A percentile compares a stretch with the other conserved stretches of the same genome.
Evolutionary conservation across 2,888 invertebrate species (phyloP).

Genomic region (Embidobia sp.): DNA sequence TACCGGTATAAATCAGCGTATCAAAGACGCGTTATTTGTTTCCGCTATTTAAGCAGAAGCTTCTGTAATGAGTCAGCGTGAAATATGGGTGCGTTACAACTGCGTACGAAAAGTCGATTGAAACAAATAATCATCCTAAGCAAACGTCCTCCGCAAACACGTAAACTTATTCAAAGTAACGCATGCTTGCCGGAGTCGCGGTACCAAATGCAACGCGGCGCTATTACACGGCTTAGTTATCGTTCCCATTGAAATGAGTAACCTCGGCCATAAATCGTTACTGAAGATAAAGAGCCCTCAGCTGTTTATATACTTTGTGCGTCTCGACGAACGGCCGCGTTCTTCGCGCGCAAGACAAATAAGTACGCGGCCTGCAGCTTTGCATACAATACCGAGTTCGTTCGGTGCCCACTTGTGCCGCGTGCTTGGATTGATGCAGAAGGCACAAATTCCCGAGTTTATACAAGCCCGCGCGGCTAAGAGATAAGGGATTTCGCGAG

Average conservation of each 20-base stretch:
- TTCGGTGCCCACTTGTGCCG: slow-evolving; percentile 35
- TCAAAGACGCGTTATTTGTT: slow-evolving; percentile 38
- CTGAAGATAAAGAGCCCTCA: slow-evolving; percentile 72
- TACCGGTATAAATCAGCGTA: slow-evolving; percentile 20
- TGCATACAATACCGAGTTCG: slow-evolving; percentile 54
- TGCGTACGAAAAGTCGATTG: slow-evolving; percentile 42
- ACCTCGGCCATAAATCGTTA: slow-evolving; percentile 61
- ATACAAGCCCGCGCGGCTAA: slow-evolving; percentile 67
- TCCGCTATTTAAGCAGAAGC: slow-evolving; percentile 22
- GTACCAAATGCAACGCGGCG: slow-evolving; percentile 35
- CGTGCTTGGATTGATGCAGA: slow-evolving; percentile 49
- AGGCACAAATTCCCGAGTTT: slow-evolving; percentile 54
- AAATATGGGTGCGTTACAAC: slow-evolving; percentile 23
- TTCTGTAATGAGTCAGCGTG: slow-evolving; percentile 3
- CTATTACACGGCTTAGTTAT: slow-evolving; percentile 57
- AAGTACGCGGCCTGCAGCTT: slow-evolving; percentile 52
- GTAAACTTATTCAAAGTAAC: slow-evolving; percentile 57
- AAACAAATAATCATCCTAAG: slow-evolving; percentile 47
- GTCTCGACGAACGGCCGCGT: slow-evolving; percentile 41
- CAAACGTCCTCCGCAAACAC: slow-evolving; percentile 40
- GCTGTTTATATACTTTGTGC: slow-evolving; percentile 76
- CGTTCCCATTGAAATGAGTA: slow-evolving; percentile 60
- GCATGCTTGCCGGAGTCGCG: slow-evolving; percentile 24
- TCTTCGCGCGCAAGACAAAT: slow-evolving; percentile 55
- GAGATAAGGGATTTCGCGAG: slow-evolving; percentile 80